These are phyloP conservation scores for Mesocentrotus franciscanus DNA, from an alignment of 53 echinoderm and acorn worm species.

Conservation along the genomic window DNA sequence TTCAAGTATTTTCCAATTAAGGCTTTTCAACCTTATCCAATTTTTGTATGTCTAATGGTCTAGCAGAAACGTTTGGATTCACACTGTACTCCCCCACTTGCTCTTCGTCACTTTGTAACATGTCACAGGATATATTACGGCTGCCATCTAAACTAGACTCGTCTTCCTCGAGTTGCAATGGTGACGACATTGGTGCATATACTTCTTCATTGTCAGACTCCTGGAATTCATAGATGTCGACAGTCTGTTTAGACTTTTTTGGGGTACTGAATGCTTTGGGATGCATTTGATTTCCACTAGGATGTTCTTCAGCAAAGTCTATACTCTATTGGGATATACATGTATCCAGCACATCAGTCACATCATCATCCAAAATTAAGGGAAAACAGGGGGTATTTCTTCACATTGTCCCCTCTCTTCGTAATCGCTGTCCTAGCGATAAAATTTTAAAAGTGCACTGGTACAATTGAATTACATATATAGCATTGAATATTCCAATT, in stretches of 20 bases:
- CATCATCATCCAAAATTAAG: too few species aligned
- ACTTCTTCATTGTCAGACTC: too few species aligned
- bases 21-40: neutral
- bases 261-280: neutral
- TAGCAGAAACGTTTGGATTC: neutral
- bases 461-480: too few species aligned
- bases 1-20: neutral
- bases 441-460: too few species aligned
- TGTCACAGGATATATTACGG: neutral
- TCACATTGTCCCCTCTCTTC: too few species aligned
- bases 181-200: neutral
- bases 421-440: too few species aligned
- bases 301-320: neutral
- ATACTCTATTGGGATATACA: neutral
- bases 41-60: neutral
- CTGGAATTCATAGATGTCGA: too few species aligned
- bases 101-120: conserved; percentile 20
- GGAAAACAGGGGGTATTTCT: too few species aligned
- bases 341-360: too few species aligned
- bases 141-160: conserved; percentile 49
- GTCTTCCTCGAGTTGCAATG: conserved; percentile 1
- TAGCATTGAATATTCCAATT: too few species aligned
- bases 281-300: neutral
- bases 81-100: neutral
- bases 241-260: neutral